Conservation (phyloP, 2,888 invertebrate genomes). For the Pachydiplax longipennis region DNA sequence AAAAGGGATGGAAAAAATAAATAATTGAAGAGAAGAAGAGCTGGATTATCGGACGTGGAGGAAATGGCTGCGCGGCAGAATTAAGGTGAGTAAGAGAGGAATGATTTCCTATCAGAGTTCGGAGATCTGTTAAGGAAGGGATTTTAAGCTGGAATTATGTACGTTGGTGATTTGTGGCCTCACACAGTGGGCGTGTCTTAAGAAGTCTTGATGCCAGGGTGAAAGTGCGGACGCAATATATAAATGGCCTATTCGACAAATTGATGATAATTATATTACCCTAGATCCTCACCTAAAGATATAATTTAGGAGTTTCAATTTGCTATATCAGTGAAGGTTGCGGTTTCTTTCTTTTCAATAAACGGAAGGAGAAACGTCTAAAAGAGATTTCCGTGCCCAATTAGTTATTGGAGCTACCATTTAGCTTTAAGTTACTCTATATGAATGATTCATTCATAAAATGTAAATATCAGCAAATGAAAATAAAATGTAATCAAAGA, state of each 20-base stretch:
- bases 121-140: not conserved
- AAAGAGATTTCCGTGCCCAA: too few relatives aligned
- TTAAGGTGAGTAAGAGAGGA: not conserved
- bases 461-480: too few relatives aligned
- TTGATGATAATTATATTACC: not conserved
- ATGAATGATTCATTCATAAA: too few relatives aligned
- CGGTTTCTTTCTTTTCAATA: too few relatives aligned
- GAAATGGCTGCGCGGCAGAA: not conserved
- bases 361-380: too few relatives aligned
- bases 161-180: not conserved
- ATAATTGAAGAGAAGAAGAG: not conserved
- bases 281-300: not conserved
- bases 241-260: not conserved
- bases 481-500: too few relatives aligned
- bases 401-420: too few relatives aligned
- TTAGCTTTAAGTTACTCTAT: too few relatives aligned
- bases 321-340: too few relatives aligned
- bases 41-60: not conserved
- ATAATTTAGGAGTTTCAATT: not conserved
- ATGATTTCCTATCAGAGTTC: not conserved
- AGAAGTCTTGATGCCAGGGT: not conserved
- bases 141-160: not conserved
- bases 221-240: not conserved
- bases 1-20: not conserved
- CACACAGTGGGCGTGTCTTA: not conserved